Evolutionary conservation across 2,797 vertebrate species (phyloP).

Genomic region (Danio choprae): DNA sequence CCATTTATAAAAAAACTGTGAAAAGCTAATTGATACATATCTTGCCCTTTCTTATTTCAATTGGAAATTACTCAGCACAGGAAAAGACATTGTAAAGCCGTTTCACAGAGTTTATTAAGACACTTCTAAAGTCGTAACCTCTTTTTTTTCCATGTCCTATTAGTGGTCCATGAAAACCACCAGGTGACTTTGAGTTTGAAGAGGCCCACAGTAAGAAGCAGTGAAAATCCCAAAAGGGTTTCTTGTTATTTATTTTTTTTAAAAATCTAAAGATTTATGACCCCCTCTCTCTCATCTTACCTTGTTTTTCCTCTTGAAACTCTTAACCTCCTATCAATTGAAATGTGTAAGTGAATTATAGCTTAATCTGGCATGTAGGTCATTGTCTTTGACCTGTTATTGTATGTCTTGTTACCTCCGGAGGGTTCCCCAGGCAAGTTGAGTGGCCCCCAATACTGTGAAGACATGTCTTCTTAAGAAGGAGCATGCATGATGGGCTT

Average conservation of each 20-base stretch:
- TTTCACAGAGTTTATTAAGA: slow-evolving; percentile 4
- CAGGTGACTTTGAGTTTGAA: slow-evolving; percentile 4
- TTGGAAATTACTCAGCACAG: slow-evolving; percentile 1
- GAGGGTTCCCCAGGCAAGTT: slow-evolving; percentile 18
- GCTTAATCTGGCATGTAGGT: slow-evolving; percentile 20
- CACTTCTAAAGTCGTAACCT: slow-evolving; percentile 4
- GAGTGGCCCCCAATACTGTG: slow-evolving; percentile 10
- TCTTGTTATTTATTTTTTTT: slow-evolving; percentile 11
- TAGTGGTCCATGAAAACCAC: slow-evolving; percentile 20
- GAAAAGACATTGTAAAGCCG: neutral
- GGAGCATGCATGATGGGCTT: slow-evolving; percentile 5
- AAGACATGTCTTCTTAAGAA: slow-evolving; percentile 19
- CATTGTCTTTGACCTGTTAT: slow-evolving; percentile 14
- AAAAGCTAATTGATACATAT: neutral
- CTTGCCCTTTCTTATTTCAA: neutral
- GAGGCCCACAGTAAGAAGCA: slow-evolving; percentile 29
- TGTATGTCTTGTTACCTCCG: slow-evolving; percentile 19
- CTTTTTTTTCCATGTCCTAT: slow-evolving; percentile 16
- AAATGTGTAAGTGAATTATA: neutral
- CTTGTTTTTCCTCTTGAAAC: slow-evolving; percentile 24
- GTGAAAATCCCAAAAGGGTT: neutral
- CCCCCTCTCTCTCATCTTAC: slow-evolving; percentile 2
- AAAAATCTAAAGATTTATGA: neutral
- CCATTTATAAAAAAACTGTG: too few species aligned
- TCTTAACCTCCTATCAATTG: slow-evolving; percentile 17